These are phyloP conservation scores for Pseudochaenichthys georgianus DNA, from an alignment of 2,797 vertebrate species.

Conservation along the genomic window DNA sequence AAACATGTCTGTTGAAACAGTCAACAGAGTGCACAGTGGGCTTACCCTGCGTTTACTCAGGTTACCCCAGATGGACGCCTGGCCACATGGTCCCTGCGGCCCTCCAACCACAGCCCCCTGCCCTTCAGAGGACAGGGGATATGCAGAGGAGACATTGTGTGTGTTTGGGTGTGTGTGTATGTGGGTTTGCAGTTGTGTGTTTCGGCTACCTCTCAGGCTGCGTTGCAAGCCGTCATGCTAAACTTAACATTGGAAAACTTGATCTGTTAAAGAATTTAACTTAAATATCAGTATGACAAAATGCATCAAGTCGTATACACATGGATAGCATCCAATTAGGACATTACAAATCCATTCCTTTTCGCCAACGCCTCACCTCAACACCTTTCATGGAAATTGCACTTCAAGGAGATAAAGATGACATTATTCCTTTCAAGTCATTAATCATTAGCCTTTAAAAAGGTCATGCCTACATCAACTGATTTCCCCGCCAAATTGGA, in stretches of 20 bases:
- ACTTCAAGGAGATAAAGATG: neutral
- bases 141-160: slow-evolving; percentile 53
- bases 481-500: neutral
- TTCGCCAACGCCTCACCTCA: no score
- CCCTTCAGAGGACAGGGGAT: slow-evolving; percentile 80
- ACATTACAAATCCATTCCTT: neutral
- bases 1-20: slow-evolving; percentile 87
- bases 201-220: slow-evolving; percentile 14
- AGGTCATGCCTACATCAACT: neutral
- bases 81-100: slow-evolving; percentile 74
- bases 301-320: neutral
- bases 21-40: slow-evolving; percentile 81
- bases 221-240: neutral
- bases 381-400: neutral
- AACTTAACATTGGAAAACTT: neutral
- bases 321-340: neutral
- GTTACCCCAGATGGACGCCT: slow-evolving; percentile 81
- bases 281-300: neutral
- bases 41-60: slow-evolving; percentile 75
- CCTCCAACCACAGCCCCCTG: slow-evolving; percentile 73
- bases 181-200: slow-evolving; percentile 27
- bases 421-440: neutral
- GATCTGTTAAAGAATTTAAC: neutral
- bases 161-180: slow-evolving; percentile 32
- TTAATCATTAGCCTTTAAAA: neutral